Percentiles rank a stretch among this genome's conserved stretches.
These are phyloP conservation scores for Hyperopisus bebe DNA, from an alignment of 2,113 vertebrate species.

Conservation along the genomic window DNA sequence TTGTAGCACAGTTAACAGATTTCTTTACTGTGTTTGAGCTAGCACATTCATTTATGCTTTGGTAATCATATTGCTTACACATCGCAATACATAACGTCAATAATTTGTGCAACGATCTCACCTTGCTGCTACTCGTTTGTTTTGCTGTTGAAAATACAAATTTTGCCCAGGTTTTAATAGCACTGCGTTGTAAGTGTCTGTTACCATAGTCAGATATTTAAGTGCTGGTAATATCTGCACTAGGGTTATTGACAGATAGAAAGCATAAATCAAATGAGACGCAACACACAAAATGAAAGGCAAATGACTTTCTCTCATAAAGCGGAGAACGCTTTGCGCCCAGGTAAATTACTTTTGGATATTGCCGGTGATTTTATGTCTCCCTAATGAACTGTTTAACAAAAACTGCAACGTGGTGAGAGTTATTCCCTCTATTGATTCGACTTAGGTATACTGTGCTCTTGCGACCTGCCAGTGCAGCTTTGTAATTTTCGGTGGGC, in stretches of 20 bases:
- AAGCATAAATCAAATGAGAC: slow-evolving; percentile 54
- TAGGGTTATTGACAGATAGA: slow-evolving; percentile 48
- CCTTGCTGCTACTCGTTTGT: background rate
- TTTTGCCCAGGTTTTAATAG: background rate
- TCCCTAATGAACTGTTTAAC: background rate
- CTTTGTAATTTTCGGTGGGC: background rate
- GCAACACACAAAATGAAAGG: slow-evolving; percentile 23
- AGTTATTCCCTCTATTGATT: background rate
- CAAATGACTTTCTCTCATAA: slow-evolving; percentile 15
- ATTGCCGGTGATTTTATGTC: background rate
- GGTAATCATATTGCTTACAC: background rate
- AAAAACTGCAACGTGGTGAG: background rate
- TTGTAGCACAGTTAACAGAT: background rate
- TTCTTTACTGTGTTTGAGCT: background rate
- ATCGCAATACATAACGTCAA: background rate
- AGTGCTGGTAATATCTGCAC: slow-evolving; percentile 55
- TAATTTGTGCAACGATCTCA: background rate
- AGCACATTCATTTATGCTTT: background rate
- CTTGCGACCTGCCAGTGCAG: background rate
- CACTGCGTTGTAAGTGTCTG: background rate
- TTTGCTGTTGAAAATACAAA: background rate
- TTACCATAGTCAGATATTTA: background rate
- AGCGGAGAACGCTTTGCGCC: background rate
- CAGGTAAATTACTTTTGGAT: slow-evolving; percentile 5
- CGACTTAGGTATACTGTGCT: background rate